These are phyloP conservation scores for Meloe dianella DNA, from an alignment of 2,888 invertebrate genomes.

Conservation along the genomic window DNA sequence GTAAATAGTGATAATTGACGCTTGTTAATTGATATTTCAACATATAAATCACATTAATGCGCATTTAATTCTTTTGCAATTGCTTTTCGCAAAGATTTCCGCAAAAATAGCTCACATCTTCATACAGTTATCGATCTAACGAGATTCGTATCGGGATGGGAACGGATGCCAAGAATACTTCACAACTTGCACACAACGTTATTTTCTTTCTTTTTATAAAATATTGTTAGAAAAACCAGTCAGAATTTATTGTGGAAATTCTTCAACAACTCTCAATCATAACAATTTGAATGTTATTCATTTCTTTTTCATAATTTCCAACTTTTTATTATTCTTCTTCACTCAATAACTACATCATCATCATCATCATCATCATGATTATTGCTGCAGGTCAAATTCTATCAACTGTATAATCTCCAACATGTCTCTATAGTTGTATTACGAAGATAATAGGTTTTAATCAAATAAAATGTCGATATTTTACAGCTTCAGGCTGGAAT, in stretches of 20 bases:
- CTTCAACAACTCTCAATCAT: conserved; percentile 11
- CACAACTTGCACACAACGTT: conserved; percentile 42
- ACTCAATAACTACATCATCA: not conserved
- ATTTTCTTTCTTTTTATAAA: too few relatives aligned
- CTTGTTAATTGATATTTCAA: conserved; percentile 23
- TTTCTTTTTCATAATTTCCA: not conserved
- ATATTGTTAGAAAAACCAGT: conserved; percentile 15
- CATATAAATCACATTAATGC: conserved; percentile 26
- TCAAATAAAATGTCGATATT: too few relatives aligned
- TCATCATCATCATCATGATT: not conserved
- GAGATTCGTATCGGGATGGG: conserved; percentile 48
- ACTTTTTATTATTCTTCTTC: not conserved
- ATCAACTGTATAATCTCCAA: conserved; percentile 19
- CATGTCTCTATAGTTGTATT: conserved; percentile 19
- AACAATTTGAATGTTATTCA: conserved; percentile 8
- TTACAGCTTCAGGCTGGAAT: conserved; percentile 19
- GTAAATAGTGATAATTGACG: conserved; percentile 27
- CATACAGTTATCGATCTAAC: not conserved
- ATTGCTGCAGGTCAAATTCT: not conserved
- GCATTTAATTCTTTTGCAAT: not conserved
- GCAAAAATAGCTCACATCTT: conserved; percentile 15
- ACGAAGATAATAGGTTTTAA: conserved; percentile 24
- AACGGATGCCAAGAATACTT: conserved; percentile 50
- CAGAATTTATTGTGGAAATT: conserved; percentile 15
- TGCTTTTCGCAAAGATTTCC: conserved; percentile 10